These are phyloP conservation scores for Pedionomus torquatus DNA, from an alignment of 2,113 vertebrate species.

Conservation along the genomic window DNA sequence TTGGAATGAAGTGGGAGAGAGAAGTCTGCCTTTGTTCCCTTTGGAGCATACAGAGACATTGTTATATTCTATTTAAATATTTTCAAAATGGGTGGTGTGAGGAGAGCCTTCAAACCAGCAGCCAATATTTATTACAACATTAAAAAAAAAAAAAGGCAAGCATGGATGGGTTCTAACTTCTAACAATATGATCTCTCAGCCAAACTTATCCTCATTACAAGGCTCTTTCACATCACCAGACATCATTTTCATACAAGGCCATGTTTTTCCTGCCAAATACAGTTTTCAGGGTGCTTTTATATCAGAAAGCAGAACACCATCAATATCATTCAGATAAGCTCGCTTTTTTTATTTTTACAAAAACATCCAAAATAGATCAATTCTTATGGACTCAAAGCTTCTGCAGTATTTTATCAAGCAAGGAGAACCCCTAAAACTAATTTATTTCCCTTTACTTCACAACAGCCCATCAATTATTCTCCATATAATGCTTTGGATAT, in stretches of 20 bases:
- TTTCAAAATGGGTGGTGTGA: neutral
- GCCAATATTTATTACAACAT: neutral
- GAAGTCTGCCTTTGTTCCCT: neutral
- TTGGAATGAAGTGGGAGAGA: constrained; percentile 31
- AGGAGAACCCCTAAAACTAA: neutral
- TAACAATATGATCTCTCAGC: neutral
- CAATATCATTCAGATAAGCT: neutral
- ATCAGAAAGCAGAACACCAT: neutral
- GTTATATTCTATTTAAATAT: neutral
- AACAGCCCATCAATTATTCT: constrained; percentile 7
- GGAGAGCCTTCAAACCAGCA: neutral
- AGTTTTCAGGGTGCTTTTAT: neutral
- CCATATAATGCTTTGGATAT: neutral
- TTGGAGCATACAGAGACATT: neutral
- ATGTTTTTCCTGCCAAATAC: neutral
- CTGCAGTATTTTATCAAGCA: neutral
- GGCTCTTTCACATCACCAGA: neutral
- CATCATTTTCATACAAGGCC: neutral
- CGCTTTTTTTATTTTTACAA: neutral
- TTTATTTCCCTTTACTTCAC: neutral
- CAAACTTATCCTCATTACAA: neutral
- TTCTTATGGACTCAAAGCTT: neutral
- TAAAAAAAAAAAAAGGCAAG: neutral
- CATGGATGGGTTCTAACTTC: neutral
- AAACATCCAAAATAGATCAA: neutral